Evolutionary conservation across 64 coral and sea anemone species (phyloP).

Genomic region (Montipora foliosa): DNA sequence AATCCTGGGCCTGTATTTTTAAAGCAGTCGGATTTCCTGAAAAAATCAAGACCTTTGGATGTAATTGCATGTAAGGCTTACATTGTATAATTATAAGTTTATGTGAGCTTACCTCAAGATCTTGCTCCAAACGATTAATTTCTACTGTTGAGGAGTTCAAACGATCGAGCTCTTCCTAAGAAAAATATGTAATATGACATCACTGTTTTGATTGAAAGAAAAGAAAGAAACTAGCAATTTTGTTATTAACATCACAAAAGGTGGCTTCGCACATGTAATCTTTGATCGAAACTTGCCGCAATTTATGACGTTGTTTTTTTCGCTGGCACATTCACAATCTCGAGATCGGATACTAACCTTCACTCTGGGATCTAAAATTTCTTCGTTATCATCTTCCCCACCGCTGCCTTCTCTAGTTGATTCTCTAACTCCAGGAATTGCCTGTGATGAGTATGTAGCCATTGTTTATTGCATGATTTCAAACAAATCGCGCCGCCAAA

Average conservation of each 20-base stretch:
- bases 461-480: not conserved
- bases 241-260: not conserved
- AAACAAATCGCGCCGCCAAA: not conserved
- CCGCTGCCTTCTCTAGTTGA: conserved; percentile 1
- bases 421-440: not conserved
- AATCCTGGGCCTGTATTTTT: no score
- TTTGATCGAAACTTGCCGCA: no score
- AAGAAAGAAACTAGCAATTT: not conserved
- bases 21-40: no score
- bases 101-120: conserved; percentile 67
- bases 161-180: conserved; percentile 81
- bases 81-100: not conserved
- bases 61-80: no score
- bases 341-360: conserved; percentile 50
- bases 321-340: no score
- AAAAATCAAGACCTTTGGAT: no score
- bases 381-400: conserved; percentile 81
- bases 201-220: not conserved
- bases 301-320: no score
- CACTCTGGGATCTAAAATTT: conserved; percentile 85
- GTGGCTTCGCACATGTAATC: not conserved
- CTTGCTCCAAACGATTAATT: conserved; percentile 89
- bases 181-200: conserved; percentile 3
- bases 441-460: not conserved
- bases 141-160: conserved; percentile 82